Evolutionary conservation across 2,797 vertebrate genomes (phyloP), one percentile per base, ranked within the genome.

Genomic region (Cuniculus paca): DNA sequence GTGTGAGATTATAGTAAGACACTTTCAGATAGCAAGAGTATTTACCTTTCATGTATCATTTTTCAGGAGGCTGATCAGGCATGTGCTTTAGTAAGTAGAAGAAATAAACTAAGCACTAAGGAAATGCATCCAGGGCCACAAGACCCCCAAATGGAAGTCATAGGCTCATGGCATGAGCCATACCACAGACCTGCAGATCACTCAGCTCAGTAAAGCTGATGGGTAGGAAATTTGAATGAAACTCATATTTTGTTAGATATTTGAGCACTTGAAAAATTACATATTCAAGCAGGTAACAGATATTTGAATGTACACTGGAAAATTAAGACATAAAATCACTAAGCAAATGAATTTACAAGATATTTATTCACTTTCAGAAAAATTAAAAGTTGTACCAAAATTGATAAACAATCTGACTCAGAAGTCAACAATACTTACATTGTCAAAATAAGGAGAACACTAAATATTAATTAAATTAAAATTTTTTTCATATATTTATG

Each of bases 291-390:
- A 34, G 65, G 20, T 16, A 92, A 72, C 22, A 90, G 45, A 63
- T 70, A 14, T 85, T 94, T 56, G 68, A 90, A 58, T 63, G 0
- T 26, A n/a, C 34, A 11, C 19, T 19, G 13, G 79, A 80, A 86
- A 80, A 39, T 70, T 20, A 89, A 74, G 26, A 36, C 77, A 50
- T 54, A 83, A 75, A 80, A 87, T 65, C 6, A 42, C 9, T 81
- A 85, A 92, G 34, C 56, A 94, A 84, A 75, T 83, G 7, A 83
- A 50, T 84, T 81, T 74, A 45, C 58, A 39, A 86, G 90, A 65
- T 34, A 54, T 36, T 65, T 36, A 56, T 68, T 92, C 83, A 70
- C n/a, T 83, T 75, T 5, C 36, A 82, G 42, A 68, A 89, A 95
- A 68, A 79, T 50, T 19, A 50, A 81, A 52, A 87, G 6, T 85